Evolutionary conservation across 1,140 invertebrate genomes (phyloP).

Genomic region (Leguminivora glycinivorella): DNA sequence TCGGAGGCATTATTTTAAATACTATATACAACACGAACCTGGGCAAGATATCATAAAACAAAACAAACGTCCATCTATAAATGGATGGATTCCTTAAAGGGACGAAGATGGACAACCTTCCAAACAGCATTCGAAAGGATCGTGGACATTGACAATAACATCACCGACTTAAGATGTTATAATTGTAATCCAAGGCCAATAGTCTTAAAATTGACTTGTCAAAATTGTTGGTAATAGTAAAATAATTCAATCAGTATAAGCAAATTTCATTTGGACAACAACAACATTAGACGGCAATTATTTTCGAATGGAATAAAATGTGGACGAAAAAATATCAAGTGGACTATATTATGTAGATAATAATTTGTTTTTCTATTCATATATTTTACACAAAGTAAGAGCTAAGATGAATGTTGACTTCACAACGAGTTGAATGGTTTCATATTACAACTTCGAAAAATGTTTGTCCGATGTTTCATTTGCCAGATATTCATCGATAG

Average conservation of each 20-base stretch:
- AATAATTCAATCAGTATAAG: conserved; percentile 52
- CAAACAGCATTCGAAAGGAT: background rate
- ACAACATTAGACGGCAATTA: conserved; percentile 70
- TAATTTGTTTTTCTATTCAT: conserved; percentile 61
- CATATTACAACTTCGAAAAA: background rate
- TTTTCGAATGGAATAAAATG: conserved; percentile 69
- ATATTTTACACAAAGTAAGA: conserved; percentile 71
- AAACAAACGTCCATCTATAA: conserved; percentile 64
- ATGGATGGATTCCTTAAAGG: conserved; percentile 70
- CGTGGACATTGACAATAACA: conserved; percentile 20
- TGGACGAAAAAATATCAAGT: conserved; percentile 75
- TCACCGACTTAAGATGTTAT: conserved; percentile 41
- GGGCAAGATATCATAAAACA: conserved; percentile 66
- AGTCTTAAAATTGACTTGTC: conserved; percentile 55
- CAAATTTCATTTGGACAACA: conserved; percentile 64
- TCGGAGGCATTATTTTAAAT: conserved; percentile 44
- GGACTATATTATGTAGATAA: conserved; percentile 65
- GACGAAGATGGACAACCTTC: conserved; percentile 48
- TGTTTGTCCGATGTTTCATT: no score
- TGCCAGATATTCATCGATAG: no score
- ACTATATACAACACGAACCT: conserved; percentile 74
- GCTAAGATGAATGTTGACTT: conserved; percentile 33
- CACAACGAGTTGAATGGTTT: background rate
- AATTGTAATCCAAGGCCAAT: conserved; percentile 50
- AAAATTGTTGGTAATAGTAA: conserved; percentile 43